Evolutionary conservation across 1,140 invertebrate species (phyloP).

Genomic region (Zaprionus vittiger): DNA sequence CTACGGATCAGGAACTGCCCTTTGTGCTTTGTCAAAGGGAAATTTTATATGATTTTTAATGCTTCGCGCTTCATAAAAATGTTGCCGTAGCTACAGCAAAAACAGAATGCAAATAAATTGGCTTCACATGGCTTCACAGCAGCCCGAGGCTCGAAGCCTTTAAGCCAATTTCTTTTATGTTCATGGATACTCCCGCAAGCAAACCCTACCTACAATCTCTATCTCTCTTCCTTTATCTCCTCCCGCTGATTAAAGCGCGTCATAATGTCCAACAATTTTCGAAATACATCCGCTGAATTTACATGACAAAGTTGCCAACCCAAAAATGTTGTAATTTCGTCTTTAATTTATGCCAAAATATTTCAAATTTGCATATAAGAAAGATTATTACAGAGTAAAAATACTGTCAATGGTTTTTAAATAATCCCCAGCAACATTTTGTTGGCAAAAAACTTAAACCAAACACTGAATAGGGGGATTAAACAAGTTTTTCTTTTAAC

Average conservation of each 20-base stretch:
- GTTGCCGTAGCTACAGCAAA: slow-evolving; percentile 40
- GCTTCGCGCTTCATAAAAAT: slow-evolving; percentile 76
- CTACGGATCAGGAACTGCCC: slow-evolving; percentile 30
- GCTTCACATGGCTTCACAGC: slow-evolving; percentile 45
- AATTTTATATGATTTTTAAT: slow-evolving; percentile 73
- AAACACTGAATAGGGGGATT: background rate
- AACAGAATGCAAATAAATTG: slow-evolving; percentile 58
- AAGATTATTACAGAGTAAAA: slow-evolving; percentile 10
- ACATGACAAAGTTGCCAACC: slow-evolving; percentile 66
- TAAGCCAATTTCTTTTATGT: slow-evolving; percentile 59
- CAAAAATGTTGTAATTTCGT: background rate
- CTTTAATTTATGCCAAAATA: slow-evolving; percentile 55
- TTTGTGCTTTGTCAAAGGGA: slow-evolving; percentile 67
- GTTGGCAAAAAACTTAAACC: background rate
- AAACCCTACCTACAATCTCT: background rate
- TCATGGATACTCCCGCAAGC: slow-evolving; percentile 9
- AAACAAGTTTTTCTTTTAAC: background rate
- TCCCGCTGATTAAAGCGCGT: slow-evolving; percentile 61
- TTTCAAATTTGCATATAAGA: slow-evolving; percentile 32
- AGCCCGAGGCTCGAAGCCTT: slow-evolving; percentile 42
- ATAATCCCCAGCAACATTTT: background rate
- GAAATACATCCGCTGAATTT: slow-evolving; percentile 45
- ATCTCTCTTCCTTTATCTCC: background rate
- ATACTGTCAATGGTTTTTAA: slow-evolving; percentile 4
- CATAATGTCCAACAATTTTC: slow-evolving; percentile 22